phyloP scores from a whole-genome alignment of 2,797 vertebrate species.

The Sylvilagus floridanus region DNA sequence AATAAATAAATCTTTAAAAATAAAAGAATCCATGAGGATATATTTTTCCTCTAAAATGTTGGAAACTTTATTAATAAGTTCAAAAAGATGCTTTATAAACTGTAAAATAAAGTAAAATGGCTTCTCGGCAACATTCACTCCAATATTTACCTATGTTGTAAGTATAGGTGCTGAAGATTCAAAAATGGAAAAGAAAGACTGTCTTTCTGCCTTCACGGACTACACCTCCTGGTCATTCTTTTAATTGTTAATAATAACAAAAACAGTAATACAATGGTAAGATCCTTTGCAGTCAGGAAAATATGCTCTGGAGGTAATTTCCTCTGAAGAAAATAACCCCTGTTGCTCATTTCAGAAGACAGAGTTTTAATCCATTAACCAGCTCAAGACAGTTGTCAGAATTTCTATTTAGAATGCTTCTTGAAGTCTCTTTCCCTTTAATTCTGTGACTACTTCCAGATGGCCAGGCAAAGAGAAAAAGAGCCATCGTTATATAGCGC shows the following conservation, averaged over 20 bases:
- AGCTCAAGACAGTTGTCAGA: conserved; percentile 9
- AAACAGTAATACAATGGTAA: background rate
- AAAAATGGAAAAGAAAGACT: background rate
- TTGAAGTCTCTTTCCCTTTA: conserved; percentile 3
- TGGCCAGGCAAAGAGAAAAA: background rate
- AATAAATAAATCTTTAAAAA: too few species aligned
- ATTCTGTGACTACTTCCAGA: background rate
- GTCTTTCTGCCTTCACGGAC: background rate
- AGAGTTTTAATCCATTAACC: conserved; percentile 5
- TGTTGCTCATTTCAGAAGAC: conserved; percentile 33
- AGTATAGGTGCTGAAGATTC: background rate
- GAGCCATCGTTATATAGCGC: background rate
- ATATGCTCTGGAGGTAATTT: background rate
- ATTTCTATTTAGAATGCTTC: conserved; percentile 52
- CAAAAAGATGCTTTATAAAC: conserved; percentile 5
- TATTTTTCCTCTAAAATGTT: conserved; percentile 5
- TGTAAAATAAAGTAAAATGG: conserved; percentile 41
- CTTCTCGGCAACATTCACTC: background rate
- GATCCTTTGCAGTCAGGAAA: conserved; percentile 14
- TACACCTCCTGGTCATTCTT: background rate
- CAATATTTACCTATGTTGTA: background rate
- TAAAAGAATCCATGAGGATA: background rate
- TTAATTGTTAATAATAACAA: background rate
- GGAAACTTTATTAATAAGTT: conserved; percentile 47
- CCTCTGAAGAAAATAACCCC: background rate